Percentiles rank a stretch among this genome's conserved stretches.
phyloP scores from a whole-genome alignment of 2,113 vertebrate genomes.

The Hippolais icterina region DNA sequence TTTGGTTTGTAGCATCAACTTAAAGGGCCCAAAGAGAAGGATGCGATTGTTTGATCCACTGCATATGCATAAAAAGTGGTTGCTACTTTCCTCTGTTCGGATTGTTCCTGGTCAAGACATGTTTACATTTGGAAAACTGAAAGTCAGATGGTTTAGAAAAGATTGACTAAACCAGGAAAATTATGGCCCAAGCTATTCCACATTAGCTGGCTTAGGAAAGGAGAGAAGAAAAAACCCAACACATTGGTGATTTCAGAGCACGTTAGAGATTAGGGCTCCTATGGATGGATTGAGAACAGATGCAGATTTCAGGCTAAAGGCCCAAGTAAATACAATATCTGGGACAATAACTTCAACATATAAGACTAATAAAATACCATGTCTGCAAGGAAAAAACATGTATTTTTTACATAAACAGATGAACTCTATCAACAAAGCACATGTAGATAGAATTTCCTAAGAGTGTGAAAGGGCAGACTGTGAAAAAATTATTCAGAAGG shows the following conservation, averaged over 20 bases:
- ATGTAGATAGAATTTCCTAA: neutral
- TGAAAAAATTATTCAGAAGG: neutral
- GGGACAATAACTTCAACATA: neutral
- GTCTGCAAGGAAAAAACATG: neutral
- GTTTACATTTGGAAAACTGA: neutral
- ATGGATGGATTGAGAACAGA: neutral
- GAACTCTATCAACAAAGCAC: neutral
- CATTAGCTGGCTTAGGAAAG: neutral
- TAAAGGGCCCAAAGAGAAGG: neutral
- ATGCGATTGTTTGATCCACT: neutral
- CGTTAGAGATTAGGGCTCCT: neutral
- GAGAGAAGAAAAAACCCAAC: neutral
- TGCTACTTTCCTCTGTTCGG: neutral
- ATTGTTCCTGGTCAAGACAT: neutral
- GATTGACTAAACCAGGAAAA: constrained; percentile 15
- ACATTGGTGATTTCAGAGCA: neutral
- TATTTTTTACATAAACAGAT: constrained; percentile 6
- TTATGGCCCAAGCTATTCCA: neutral
- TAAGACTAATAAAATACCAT: neutral
- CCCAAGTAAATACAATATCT: neutral
- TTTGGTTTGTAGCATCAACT: neutral
- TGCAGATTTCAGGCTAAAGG: neutral
- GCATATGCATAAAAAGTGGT: neutral
- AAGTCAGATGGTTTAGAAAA: neutral
- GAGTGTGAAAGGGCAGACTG: neutral